phyloP scores from a whole-genome alignment of 2,888 invertebrate genomes.

The Agriopis marginaria region DNA sequence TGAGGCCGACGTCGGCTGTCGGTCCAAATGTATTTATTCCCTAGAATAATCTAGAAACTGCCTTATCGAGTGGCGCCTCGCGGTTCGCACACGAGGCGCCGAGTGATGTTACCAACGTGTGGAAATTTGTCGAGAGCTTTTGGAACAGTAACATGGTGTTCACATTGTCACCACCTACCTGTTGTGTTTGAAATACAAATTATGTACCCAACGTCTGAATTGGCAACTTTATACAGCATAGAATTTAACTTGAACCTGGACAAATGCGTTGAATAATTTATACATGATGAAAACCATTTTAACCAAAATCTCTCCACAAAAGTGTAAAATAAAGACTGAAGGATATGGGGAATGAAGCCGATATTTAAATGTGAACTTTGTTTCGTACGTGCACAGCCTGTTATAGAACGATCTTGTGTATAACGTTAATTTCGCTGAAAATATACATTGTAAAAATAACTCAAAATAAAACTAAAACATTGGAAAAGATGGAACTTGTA shows the following conservation, averaged over 20 bases:
- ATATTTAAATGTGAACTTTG: slow-evolving; percentile 51
- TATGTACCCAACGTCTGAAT: background rate
- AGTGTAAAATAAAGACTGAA: slow-evolving; percentile 71
- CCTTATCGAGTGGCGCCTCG: slow-evolving; percentile 64
- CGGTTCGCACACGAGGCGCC: slow-evolving; percentile 39
- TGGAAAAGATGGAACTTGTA: slow-evolving; percentile 11
- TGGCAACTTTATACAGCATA: background rate
- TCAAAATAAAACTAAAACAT: slow-evolving; percentile 11
- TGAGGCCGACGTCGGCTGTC: slow-evolving; percentile 16
- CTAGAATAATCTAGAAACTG: slow-evolving; percentile 63
- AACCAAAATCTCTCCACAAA: slow-evolving; percentile 43
- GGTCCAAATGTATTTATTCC: slow-evolving; percentile 27
- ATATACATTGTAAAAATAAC: slow-evolving; percentile 18
- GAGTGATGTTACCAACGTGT: slow-evolving; percentile 60
- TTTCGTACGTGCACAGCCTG: slow-evolving; percentile 56
- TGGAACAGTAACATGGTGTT: background rate
- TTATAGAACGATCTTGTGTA: slow-evolving; percentile 35
- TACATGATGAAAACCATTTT: slow-evolving; percentile 22
- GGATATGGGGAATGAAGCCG: slow-evolving; percentile 55
- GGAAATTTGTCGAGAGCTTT: slow-evolving; percentile 27
- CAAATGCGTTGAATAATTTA: background rate
- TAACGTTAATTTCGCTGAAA: slow-evolving; percentile 25
- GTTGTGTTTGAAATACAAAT: slow-evolving; percentile 7
- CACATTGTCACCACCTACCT: background rate
- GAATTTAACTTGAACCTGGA: background rate